Conservation (phyloP, 2,888 invertebrate species). For the Ornithoptera alexandrae region DNA sequence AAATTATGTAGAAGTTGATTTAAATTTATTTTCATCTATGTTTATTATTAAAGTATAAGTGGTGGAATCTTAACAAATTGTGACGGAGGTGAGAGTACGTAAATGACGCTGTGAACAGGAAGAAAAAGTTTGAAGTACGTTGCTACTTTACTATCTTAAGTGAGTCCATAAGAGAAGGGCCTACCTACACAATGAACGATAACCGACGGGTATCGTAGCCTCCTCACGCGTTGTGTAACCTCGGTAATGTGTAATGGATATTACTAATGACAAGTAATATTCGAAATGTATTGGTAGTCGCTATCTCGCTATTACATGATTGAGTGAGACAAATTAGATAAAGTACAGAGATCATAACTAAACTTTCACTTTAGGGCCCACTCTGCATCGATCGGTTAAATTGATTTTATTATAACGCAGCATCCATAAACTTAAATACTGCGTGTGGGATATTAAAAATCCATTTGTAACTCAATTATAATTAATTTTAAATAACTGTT, state of each 20-base stretch:
- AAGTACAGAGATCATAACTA: conserved; percentile 54
- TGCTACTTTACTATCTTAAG: conserved; percentile 31
- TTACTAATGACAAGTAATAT: conserved; percentile 73
- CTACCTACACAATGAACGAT: conserved; percentile 48
- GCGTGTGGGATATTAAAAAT: not conserved
- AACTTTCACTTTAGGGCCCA: conserved; percentile 69
- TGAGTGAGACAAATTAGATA: conserved; percentile 73
- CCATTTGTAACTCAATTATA: not conserved
- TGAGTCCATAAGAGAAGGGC: conserved; percentile 30
- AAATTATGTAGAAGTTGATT: too few relatives aligned
- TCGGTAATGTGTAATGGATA: conserved; percentile 71
- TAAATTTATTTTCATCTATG: too few relatives aligned
- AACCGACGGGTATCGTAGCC: conserved; percentile 59
- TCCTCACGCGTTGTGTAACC: conserved; percentile 62
- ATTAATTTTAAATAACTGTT: not conserved
- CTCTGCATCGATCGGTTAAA: conserved; percentile 23
- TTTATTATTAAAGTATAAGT: not conserved
- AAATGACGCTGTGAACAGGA: conserved; percentile 2
- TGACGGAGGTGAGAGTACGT: not conserved
- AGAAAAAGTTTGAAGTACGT: conserved; percentile 16
- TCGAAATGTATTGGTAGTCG: conserved; percentile 67
- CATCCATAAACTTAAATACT: conserved; percentile 5
- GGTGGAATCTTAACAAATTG: not conserved
- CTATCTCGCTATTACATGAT: conserved; percentile 54
- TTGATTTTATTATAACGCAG: conserved; percentile 14